Evolutionary conservation across 1,140 invertebrate genomes (phyloP), one percentile per base, ranked within the genome.

Genomic region (Bacillus rossius): DNA sequence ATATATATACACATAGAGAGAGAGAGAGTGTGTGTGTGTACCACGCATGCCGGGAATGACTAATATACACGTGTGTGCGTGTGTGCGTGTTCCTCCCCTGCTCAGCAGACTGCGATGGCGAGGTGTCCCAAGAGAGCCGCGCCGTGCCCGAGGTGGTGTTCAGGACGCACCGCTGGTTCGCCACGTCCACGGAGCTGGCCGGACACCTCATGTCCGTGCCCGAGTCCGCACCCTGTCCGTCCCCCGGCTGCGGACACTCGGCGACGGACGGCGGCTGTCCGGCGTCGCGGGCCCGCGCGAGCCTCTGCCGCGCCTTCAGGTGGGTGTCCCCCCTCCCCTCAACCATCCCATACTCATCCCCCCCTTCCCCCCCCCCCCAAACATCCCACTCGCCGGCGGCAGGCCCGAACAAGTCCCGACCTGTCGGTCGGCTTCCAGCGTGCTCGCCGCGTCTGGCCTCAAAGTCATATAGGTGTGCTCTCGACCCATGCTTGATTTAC

Each of bases 141-240:
- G n/a, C 10, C 37, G 13, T 58, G 14, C 23, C 43, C 5, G 20
- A 40, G 14, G 48, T 49, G 14, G 29, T 58, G 20, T 52, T 59
- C 2, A 40, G n/a, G 17, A 52, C 54, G 43, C 57, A 59, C 23
- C 49, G 38, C 3, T 59, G 57, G 57, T 59, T 52, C 43, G 37
- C 55, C 1, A n/a, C 55, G 8, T 57, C 55, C 16, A 34, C 34
- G 13, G 43, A 17, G 20, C 26, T 57, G 55, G 43, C 43, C 4
- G 40, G 49, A 20, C 55, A 57, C 19, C 14, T 57, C 43, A 43
- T 43, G 25, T 17, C 55, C 2, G 26, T 57, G 5, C 55, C 25
- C 43, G n/a, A 20, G n/a, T 20, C 7, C 5, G 55, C 20, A 13
- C 50, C 23, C 26, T 38, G 50, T 52, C 22, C 50, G 22, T 34